Conservation (phyloP, 2,888 invertebrate genomes). For the Gymnocheta viridis region DNA sequence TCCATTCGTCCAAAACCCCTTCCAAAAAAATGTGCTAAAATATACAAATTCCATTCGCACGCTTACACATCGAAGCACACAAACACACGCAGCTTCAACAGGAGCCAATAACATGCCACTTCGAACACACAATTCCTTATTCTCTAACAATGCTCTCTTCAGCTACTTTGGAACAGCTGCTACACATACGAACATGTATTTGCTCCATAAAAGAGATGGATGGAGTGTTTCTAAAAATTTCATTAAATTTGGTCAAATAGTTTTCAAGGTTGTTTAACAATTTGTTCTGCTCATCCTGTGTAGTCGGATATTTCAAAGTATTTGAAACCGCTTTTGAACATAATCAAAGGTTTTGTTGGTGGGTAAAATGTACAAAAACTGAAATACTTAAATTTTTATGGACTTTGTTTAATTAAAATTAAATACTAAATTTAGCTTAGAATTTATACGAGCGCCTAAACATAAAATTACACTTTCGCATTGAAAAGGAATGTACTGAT, state of each 20-base stretch:
- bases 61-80: neutral
- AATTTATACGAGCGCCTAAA: neutral
- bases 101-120: neutral
- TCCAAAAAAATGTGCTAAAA: neutral
- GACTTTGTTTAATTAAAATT: slow-evolving; percentile 7
- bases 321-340: neutral
- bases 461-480: neutral
- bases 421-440: neutral
- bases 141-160: neutral
- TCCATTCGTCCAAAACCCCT: too few relatives aligned
- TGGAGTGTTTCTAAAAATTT: slow-evolving; percentile 8
- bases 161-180: too few relatives aligned
- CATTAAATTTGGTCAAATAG: slow-evolving; percentile 55
- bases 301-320: neutral
- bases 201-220: neutral
- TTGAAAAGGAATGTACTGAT: neutral
- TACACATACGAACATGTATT: neutral
- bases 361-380: neutral
- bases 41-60: neutral
- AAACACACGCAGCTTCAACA: neutral
- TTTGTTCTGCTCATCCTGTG: neutral
- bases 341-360: neutral
- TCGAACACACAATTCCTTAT: neutral
- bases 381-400: neutral
- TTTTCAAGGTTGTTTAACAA: slow-evolving; percentile 34